Conservation (phyloP, 2,888 invertebrate genomes). For the Leucoma salicis region DNA sequence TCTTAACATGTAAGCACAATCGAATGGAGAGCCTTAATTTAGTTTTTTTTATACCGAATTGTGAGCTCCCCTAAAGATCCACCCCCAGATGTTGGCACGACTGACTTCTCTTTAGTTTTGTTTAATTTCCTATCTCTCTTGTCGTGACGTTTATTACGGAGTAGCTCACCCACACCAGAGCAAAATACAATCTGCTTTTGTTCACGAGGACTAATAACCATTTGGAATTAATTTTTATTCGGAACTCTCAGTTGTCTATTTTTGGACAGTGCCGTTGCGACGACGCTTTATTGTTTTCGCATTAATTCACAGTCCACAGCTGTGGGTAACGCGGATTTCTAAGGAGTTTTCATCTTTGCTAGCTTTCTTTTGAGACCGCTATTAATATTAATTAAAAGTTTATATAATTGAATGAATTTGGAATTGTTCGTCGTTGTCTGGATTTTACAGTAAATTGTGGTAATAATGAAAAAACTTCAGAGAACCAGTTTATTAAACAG, state of each 20-base stretch:
- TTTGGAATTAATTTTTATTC: conserved; percentile 72
- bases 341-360: conserved; percentile 76
- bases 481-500: conserved; percentile 58
- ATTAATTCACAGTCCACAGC: conserved; percentile 79
- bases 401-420: conserved; percentile 78
- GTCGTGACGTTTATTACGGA: conserved; percentile 73
- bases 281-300: conserved; percentile 76
- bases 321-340: conserved; percentile 76
- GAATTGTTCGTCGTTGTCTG: conserved; percentile 74
- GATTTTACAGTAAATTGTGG: conserved; percentile 63
- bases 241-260: conserved; percentile 62
- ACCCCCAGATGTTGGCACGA: conserved; percentile 64
- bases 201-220: conserved; percentile 70
- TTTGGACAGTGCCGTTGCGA: conserved; percentile 53
- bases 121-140: conserved; percentile 78
- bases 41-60: conserved; percentile 49
- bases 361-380: conserved; percentile 76
- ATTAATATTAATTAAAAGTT: conserved; percentile 83
- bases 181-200: conserved; percentile 56
- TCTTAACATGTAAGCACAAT: conserved; percentile 70
- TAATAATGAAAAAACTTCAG: conserved; percentile 72
- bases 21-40: conserved; percentile 62
- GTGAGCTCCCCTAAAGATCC: conserved; percentile 49
- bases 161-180: conserved; percentile 54
- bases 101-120: conserved; percentile 74